Percentiles rank a stretch among this genome's conserved stretches.
Evolutionary conservation across 2,113 vertebrate genomes (phyloP).

Genomic region (Antechinus flavipes): DNA sequence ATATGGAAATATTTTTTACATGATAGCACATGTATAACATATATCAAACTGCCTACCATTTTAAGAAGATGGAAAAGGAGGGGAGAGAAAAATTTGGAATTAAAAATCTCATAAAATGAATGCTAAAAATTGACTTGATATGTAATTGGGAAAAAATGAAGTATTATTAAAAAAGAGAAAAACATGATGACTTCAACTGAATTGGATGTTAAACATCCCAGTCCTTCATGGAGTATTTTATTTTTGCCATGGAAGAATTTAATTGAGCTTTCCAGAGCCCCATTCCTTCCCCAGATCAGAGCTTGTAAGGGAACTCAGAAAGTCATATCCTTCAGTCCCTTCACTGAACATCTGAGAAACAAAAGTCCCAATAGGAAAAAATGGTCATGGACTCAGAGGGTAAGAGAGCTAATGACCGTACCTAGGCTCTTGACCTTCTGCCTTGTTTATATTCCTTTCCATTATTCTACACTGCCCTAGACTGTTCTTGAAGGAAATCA

Average conservation of each 20-base stretch:
- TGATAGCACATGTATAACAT: too few species aligned
- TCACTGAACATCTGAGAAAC: neutral
- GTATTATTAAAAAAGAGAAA: too few species aligned
- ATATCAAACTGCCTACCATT: too few species aligned
- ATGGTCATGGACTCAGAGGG: neutral
- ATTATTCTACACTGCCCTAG: too few species aligned
- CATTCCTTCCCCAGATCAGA: neutral
- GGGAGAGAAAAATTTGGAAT: too few species aligned
- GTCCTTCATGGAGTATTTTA: neutral
- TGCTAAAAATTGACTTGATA: too few species aligned
- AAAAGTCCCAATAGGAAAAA: neutral
- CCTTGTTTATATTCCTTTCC: neutral
- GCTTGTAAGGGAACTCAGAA: neutral
- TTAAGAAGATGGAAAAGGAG: too few species aligned
- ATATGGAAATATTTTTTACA: too few species aligned
- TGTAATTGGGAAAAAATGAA: too few species aligned
- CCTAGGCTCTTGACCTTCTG: neutral
- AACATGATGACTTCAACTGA: neutral
- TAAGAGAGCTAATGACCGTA: neutral
- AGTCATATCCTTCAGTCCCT: neutral
- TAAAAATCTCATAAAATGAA: too few species aligned
- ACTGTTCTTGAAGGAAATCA: neutral
- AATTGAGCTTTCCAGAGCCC: neutral
- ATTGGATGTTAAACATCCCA: neutral
- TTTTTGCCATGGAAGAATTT: neutral